These are phyloP conservation scores for Propithecus coquereli DNA, from an alignment of 2,113 vertebrate species.

Conservation along the genomic window DNA sequence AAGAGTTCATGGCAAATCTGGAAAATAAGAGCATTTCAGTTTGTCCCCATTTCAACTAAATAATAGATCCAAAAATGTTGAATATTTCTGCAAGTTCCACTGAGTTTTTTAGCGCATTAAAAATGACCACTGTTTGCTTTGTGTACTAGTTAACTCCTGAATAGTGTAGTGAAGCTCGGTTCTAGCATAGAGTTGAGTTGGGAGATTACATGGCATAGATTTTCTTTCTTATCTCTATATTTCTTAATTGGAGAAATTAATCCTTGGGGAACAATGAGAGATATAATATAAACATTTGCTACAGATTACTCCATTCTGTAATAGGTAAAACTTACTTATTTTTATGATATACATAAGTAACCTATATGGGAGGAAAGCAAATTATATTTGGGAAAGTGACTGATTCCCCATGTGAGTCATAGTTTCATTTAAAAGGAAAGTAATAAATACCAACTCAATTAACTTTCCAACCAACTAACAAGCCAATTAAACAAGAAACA, in stretches of 20 bases:
- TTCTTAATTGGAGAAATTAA: slow-evolving; percentile 17
- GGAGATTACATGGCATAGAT: not conserved
- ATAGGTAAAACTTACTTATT: not conserved
- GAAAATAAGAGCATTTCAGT: not conserved
- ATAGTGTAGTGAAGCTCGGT: not conserved
- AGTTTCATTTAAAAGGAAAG: not conserved
- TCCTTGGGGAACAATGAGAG: not conserved
- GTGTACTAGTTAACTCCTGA: not conserved
- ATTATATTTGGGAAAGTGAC: not conserved
- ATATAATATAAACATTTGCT: not conserved
- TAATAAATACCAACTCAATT: not conserved
- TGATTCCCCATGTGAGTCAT: not conserved
- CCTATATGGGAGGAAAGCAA: not conserved
- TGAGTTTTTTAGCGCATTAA: not conserved
- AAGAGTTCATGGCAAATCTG: not conserved
- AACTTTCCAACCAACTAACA: not conserved
- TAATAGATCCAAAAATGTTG: not conserved
- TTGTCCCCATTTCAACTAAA: not conserved
- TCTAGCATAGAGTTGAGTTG: not conserved
- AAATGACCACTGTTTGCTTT: not conserved
- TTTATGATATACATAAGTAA: not conserved
- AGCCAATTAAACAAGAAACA: not conserved
- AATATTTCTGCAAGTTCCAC: not conserved
- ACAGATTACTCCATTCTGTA: not conserved
- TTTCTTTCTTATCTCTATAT: not conserved